phyloP scores from a whole-genome alignment of 1,140 invertebrate species.

The Paramacrobiotus metropolitanus region DNA sequence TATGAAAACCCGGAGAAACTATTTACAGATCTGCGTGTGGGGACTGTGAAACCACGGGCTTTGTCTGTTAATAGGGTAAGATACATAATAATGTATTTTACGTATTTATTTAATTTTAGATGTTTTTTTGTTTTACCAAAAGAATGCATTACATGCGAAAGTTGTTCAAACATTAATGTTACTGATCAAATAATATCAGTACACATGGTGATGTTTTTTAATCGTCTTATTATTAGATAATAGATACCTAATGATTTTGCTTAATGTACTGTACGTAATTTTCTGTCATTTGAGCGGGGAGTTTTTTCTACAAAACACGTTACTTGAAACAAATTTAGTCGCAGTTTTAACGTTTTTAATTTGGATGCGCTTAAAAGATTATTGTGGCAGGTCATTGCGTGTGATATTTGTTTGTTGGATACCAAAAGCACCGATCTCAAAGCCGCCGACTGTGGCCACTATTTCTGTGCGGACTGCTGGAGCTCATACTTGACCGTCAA shows the following conservation, averaged over 20 bases:
- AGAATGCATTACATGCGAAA: too few species aligned
- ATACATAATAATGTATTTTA: background rate
- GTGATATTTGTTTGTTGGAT: slow-evolving; percentile 10
- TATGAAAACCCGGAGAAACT: slow-evolving; percentile 12
- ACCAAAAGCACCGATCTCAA: slow-evolving; percentile 18
- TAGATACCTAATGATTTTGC: too few species aligned
- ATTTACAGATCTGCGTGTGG: background rate
- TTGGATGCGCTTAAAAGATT: background rate
- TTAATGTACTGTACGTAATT: too few species aligned
- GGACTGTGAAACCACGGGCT: background rate
- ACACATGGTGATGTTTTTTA: too few species aligned
- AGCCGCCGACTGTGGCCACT: slow-evolving; percentile 24
- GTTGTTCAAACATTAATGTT: too few species aligned
- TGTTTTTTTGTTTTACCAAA: too few species aligned
- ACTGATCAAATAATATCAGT: too few species aligned
- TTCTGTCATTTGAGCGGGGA: too few species aligned
- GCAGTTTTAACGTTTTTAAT: background rate
- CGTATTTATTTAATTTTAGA: slow-evolving; percentile 6
- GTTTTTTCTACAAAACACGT: too few species aligned
- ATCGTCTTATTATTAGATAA: too few species aligned
- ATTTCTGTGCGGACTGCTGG: slow-evolving; percentile 24
- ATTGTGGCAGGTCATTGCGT: background rate
- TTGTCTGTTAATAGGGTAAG: background rate
- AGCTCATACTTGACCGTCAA: slow-evolving; percentile 24
- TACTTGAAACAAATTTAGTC: background rate